phyloP scores from a whole-genome alignment of 2,113 vertebrate genomes.

The Syrmaticus mikado region DNA sequence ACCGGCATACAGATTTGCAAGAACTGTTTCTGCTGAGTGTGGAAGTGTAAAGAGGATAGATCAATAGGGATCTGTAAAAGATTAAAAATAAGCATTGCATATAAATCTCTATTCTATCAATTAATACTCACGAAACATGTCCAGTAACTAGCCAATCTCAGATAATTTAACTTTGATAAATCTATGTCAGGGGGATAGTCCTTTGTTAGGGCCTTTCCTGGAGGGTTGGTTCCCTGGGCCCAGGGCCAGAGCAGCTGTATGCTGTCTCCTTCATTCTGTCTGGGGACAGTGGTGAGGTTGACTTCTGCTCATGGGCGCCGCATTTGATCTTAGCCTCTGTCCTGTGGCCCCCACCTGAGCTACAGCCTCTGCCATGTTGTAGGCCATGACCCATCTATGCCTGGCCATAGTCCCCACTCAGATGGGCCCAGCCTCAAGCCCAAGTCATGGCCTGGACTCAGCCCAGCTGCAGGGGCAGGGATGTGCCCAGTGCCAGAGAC shows the following conservation, averaged over 20 bases:
- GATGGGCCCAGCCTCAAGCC: too few relatives aligned
- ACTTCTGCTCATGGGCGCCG: not conserved
- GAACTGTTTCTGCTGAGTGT: not conserved
- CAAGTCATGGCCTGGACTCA: fast-evolving
- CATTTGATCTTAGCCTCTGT: not conserved
- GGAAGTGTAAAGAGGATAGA: not conserved
- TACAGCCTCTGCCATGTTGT: not conserved
- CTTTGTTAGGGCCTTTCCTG: not conserved
- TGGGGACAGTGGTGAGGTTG: not conserved
- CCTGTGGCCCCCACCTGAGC: not conserved
- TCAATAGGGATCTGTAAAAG: not conserved
- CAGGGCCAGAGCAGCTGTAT: fast-evolving
- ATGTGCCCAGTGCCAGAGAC: fast-evolving
- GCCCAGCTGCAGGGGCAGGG: not conserved
- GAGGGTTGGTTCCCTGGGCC: not conserved
- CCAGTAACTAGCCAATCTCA: not conserved
- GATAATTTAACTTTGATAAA: constrained; percentile 2
- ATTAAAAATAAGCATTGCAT: not conserved
- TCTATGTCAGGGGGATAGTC: fast-evolving
- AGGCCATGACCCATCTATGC: not conserved
- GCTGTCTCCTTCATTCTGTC: not conserved
- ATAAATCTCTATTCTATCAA: not conserved
- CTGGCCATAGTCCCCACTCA: not conserved
- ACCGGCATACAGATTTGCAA: not conserved
- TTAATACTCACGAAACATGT: not conserved